These are phyloP conservation scores for Dryadula phaetusa DNA, from an alignment of 2,888 invertebrate species.

Conservation along the genomic window DNA sequence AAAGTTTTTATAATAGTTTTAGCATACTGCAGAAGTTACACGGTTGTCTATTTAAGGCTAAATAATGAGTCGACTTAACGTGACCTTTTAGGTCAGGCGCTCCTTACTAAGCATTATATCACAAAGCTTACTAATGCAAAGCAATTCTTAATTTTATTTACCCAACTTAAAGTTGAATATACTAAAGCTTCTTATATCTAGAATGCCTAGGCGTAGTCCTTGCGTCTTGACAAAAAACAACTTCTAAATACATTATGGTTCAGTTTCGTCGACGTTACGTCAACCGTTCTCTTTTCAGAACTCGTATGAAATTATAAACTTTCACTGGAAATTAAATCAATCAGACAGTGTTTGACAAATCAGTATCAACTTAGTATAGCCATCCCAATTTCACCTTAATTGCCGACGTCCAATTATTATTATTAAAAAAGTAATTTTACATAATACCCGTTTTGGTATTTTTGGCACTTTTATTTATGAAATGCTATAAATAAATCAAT, in stretches of 20 bases:
- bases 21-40: constrained; percentile 48
- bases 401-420: constrained; percentile 1
- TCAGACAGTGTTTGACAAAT: constrained; percentile 15
- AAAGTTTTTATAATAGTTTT: constrained; percentile 11
- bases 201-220: constrained; percentile 23
- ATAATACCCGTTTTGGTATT: constrained; percentile 6
- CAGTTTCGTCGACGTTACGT: constrained; percentile 22
- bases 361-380: not conserved
- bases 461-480: not conserved
- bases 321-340: constrained; percentile 25
- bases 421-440: constrained; percentile 4
- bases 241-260: constrained; percentile 7
- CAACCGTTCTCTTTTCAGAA: constrained; percentile 27
- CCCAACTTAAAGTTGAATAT: constrained; percentile 19
- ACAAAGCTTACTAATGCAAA: constrained; percentile 6
- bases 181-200: not conserved
- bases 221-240: constrained; percentile 7
- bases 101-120: constrained; percentile 33
- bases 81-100: constrained; percentile 60
- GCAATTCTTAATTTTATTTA: constrained; percentile 19
- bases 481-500: not conserved
- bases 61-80: constrained; percentile 51
- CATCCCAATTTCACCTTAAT: constrained; percentile 23
- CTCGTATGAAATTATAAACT: constrained; percentile 22
- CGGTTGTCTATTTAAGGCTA: constrained; percentile 46